These are phyloP conservation scores for Philopotamus ludificatus DNA, from an alignment of 1,140 invertebrate genomes.

Conservation along the genomic window DNA sequence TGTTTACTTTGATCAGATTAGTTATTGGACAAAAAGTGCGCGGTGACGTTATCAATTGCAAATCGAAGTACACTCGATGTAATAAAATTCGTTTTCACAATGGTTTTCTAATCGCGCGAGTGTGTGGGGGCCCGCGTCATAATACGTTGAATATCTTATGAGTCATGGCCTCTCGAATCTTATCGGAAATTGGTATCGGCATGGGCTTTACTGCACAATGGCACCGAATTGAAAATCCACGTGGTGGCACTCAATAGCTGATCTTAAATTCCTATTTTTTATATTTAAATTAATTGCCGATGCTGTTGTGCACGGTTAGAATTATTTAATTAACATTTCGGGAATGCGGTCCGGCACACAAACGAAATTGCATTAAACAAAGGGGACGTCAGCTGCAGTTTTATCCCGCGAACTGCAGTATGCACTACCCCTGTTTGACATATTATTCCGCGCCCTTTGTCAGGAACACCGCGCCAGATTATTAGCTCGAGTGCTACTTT, in stretches of 20 bases:
- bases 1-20: background rate
- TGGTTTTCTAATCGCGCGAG: background rate
- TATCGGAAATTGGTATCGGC: too few species aligned
- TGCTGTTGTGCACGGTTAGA: too few species aligned
- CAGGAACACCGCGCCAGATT: conserved; percentile 24
- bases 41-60: conserved; percentile 10
- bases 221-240: too few species aligned
- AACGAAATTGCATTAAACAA: conserved; percentile 8
- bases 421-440: conserved; percentile 16
- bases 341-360: background rate
- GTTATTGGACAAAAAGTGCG: too few species aligned
- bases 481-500: conserved; percentile 40
- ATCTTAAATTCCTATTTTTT: too few species aligned
- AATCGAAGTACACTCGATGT: too few species aligned
- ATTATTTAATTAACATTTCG: too few species aligned
- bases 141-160: background rate
- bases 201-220: too few species aligned
- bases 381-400: conserved; percentile 38
- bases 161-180: background rate
- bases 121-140: background rate
- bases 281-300: too few species aligned
- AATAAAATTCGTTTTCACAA: background rate
- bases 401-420: conserved; percentile 3
- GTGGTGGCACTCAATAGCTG: too few species aligned
- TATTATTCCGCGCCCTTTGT: conserved; percentile 34